Evolutionary conservation across 2,113 vertebrate species (phyloP), one percentile per base, ranked within the genome.

Genomic region (Pantherophis guttatus): DNA sequence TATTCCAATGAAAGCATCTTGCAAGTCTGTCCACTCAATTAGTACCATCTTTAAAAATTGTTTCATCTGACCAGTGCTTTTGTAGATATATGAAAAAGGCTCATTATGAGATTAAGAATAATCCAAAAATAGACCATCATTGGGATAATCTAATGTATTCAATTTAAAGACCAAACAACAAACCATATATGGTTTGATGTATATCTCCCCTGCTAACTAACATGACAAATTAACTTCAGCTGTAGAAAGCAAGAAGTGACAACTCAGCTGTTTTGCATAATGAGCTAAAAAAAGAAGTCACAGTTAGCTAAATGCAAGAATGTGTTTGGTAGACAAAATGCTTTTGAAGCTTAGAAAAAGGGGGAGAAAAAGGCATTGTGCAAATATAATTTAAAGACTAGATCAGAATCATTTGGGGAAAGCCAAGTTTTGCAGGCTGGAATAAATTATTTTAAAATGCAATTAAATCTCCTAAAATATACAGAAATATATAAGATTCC

Each of bases 211-310:
- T 88, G 53, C 92, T 90, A 90, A 93, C 55, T 90, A 93, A 93
- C 75, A 90, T 86, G 92, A 93, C 48, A 90, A 93, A 93, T 93
- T 93, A 93, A 93, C 48, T 57, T 93, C 88, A 62, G 88, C 55
- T 62, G n/a, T 54, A 90, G 55, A 53, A 59, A 62, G 75, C 29
- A 62, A 81, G 29, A 93, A 93, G 48, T 86, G 88, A 90, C 70
- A 93, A 93, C 57, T 93, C 92, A 93, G 92, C 92, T 90, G 44
- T 93, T 93, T 90, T 90, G 88, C 75, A 86, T 93, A 93, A 86
- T 90, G 55, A 93, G 29, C 75, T 81, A 86, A 86, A 86, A 93
- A 53, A 93, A 86, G 70, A 86, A 93, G 88, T 86, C 88, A 93
- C 55, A 62, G 92, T 48, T 90, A 93, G 92, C 92, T 90, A 93